Conservation (phyloP, 37 sponge, comb jelly and placozoan genomes). For the Ianthella basta region DNA sequence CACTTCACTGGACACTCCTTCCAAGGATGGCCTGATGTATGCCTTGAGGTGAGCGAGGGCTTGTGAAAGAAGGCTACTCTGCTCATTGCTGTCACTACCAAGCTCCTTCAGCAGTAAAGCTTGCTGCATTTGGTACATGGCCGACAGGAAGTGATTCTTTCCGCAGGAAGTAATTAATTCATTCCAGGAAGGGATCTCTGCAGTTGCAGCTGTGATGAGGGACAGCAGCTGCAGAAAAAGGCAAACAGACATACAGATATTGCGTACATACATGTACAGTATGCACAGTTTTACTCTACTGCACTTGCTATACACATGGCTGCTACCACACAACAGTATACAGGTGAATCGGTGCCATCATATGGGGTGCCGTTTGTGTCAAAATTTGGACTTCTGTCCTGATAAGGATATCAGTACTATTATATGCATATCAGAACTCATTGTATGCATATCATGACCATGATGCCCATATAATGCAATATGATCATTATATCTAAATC, state of each 20-base stretch:
- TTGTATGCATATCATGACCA: no score
- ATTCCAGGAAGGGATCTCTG: background rate
- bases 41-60: background rate
- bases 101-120: background rate
- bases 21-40: constrained; percentile 5
- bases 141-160: background rate
- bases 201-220: constrained; percentile 11
- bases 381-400: no score
- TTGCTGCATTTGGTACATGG: background rate
- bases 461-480: no score
- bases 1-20: background rate
- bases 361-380: no score
- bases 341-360: no score
- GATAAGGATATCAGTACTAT: no score
- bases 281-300: no score
- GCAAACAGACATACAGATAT: background rate
- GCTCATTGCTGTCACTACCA: background rate
- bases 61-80: background rate
- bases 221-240: background rate
- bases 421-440: no score
- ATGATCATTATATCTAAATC: no score
- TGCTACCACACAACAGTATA: no score
- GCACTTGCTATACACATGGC: background rate
- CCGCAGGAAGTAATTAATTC: background rate
- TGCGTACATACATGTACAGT: background rate